Percentiles rank a stretch among this genome's conserved stretches.
phyloP scores from a whole-genome alignment of 2,113 vertebrate genomes.

The Meriones unguiculatus region DNA sequence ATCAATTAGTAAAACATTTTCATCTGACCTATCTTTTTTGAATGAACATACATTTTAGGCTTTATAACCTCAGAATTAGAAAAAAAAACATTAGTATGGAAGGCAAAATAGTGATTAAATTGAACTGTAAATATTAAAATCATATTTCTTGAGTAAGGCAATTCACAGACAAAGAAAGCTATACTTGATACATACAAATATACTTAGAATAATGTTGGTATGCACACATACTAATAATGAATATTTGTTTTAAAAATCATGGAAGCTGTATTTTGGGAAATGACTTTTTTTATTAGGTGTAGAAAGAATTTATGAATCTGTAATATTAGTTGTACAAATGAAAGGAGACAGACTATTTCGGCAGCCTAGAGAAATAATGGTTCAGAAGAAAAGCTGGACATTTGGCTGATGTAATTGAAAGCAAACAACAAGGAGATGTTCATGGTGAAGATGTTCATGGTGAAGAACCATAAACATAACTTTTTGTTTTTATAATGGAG shows the following conservation, averaged over 20 bases:
- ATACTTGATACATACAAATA: neutral
- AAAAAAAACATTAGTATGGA: neutral
- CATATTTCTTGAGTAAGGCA: neutral
- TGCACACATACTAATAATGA: neutral
- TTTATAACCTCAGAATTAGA: neutral
- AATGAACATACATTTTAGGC: neutral
- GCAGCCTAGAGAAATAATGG: neutral
- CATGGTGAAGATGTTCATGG: too few species aligned
- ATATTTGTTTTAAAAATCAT: slow-evolving; percentile 14
- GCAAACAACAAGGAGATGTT: neutral
- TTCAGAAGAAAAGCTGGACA: slow-evolving; percentile 32
- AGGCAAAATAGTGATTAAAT: slow-evolving; percentile 6
- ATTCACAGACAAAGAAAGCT: slow-evolving; percentile 9
- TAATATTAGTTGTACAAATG: neutral
- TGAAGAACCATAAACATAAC: neutral
- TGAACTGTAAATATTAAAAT: neutral
- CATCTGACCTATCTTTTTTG: neutral
- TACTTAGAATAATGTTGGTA: neutral
- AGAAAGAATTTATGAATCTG: neutral
- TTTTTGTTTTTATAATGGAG: neutral
- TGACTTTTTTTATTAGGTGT: neutral
- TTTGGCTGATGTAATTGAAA: slow-evolving; percentile 48
- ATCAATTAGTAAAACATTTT: neutral
- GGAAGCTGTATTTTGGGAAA: neutral
- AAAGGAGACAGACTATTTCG: neutral